Evolutionary conservation across 2,113 vertebrate genomes (phyloP).

Genomic region (Sinocyclocheilus anophthalmus): DNA sequence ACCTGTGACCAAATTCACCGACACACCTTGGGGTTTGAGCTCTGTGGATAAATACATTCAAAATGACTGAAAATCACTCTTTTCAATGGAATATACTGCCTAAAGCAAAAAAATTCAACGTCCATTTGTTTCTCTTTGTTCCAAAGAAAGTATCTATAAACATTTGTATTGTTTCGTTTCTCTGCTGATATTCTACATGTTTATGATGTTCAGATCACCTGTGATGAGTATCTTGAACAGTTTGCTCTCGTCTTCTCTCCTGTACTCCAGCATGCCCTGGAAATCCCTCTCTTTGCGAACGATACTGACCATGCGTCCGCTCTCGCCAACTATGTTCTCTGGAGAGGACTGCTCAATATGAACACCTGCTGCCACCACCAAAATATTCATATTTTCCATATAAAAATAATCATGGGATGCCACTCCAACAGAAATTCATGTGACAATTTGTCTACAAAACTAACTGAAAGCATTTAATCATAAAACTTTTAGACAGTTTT

Average conservation of each 20-base stretch:
- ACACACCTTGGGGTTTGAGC: constrained; percentile 89
- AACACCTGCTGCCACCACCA: constrained; percentile 65
- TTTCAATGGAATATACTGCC: not conserved
- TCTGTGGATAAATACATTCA: constrained; percentile 71
- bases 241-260: constrained; percentile 85
- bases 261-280: constrained; percentile 94
- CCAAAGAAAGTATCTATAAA: not conserved
- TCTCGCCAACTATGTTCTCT: constrained; percentile 62
- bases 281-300: constrained; percentile 93
- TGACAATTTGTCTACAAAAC: not conserved
- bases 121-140: not conserved
- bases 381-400: not conserved
- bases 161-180: not conserved
- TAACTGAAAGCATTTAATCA: too few relatives aligned
- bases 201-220: constrained; percentile 66
- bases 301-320: constrained; percentile 74
- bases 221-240: constrained; percentile 89
- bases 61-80: not conserved
- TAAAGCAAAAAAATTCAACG: not conserved
- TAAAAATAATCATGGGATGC: not conserved
- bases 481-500: too few relatives aligned
- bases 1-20: constrained; percentile 87
- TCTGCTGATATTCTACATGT: not conserved
- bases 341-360: constrained; percentile 83
- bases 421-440: not conserved